Evolutionary conservation across 2,888 invertebrate genomes (phyloP).

Genomic region (Crepidodera aurea): DNA sequence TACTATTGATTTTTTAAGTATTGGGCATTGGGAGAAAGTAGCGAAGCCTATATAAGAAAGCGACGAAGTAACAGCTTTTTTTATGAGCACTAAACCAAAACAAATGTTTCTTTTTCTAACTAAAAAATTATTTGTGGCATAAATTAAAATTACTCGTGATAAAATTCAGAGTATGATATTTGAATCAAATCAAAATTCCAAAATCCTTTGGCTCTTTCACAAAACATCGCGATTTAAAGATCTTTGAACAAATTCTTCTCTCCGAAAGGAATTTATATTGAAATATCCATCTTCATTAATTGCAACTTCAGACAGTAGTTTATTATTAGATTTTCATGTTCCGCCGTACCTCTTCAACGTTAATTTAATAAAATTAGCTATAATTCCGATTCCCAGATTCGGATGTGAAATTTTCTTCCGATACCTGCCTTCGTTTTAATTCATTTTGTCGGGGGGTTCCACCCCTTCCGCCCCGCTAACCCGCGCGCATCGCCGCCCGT

Average conservation of each 20-base stretch:
- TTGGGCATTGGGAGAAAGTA: too few relatives aligned
- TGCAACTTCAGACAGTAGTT: conserved; percentile 59
- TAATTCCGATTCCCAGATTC: conserved; percentile 47
- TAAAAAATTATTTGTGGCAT: too few relatives aligned
- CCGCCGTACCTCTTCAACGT: conserved; percentile 33
- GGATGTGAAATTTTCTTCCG: conserved; percentile 49
- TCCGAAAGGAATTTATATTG: conserved; percentile 58
- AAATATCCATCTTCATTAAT: conserved; percentile 59
- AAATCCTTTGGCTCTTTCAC: neutral
- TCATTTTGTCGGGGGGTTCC: conserved; percentile 26
- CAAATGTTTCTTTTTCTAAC: too few relatives aligned
- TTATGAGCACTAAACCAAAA: too few relatives aligned
- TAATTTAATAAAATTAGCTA: conserved; percentile 51
- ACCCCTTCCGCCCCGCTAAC: neutral
- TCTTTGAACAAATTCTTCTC: neutral
- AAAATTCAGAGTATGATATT: too few relatives aligned
- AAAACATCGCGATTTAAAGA: neutral
- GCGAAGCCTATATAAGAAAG: too few relatives aligned
- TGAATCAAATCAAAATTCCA: neutral
- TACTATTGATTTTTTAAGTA: too few relatives aligned
- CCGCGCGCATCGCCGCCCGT: too few relatives aligned
- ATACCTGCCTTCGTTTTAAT: conserved; percentile 37
- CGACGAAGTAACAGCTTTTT: too few relatives aligned
- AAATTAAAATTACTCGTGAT: too few relatives aligned
- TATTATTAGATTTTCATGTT: conserved; percentile 58